Base-by-base conservation (phyloP, 2,797 vertebrate genomes). In the Delichon dasypus region DNA sequence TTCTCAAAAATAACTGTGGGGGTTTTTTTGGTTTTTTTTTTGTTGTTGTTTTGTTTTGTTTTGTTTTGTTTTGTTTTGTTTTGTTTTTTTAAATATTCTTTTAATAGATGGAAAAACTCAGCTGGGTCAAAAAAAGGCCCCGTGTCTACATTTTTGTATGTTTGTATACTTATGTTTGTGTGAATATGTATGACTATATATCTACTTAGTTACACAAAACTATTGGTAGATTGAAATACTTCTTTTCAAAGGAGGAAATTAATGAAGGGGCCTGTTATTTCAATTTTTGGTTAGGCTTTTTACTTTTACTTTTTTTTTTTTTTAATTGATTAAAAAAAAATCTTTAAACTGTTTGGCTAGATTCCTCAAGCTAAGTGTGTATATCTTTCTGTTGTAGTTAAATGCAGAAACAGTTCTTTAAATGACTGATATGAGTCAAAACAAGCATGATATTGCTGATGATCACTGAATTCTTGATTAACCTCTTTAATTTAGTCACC, bases 1-100 rank as follows among this genome's bases (percentile, higher is more conserved):
- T 23, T 13, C 8, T 30, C 60, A 53, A 1, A 82, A 50, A 27
- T 22, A 6, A n/a, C 2, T 1, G 2, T 40, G n/a, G n/a, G n/a
- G n/a, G n/a, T n/a, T n/a, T 2, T 13, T 44, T 78, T 58, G 36
- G 48, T 78, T 58, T 40, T 53, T 78, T 58, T 40, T 53, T 38
- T 38, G n/a, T n/a, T n/a, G n/a, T n/a, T n/a, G 11, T 38, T 38
- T 38, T 38, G 5, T 78, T 58, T 40, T 53, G 11, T 38, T 38
- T 38, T 38, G 11, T 38, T 38, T 38, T 12, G 11, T 38, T 38
- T 38, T 38, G 11, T 78, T 58, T 40, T 53, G 75, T 54, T 40
- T 53, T 78, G 54, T 40, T 53, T 38, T 38, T 78, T 58, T 40
- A 48, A 1, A 47, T 53, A 27, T 38, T 82, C 22, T 84, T 8